Base-by-base conservation (phyloP, 2,797 vertebrate species). In the Zalophus californianus region DNA sequence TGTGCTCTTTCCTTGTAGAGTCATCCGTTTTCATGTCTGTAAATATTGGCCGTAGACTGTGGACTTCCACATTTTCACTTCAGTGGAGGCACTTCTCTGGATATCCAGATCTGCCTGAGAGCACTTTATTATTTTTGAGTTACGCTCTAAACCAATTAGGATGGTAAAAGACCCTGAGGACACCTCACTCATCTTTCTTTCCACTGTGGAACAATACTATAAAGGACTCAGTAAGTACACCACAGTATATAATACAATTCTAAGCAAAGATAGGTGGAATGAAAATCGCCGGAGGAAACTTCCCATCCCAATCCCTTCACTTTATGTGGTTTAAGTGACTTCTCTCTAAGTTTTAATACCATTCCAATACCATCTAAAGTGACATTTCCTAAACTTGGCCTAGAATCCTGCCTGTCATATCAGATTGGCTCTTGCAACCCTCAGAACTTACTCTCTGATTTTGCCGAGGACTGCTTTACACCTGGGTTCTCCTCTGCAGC, bases 391-490 rank as follows among this genome's bases (percentile, higher is more conserved):
- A 56, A 41, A 48, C n/a, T 91, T 95, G 87, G 79, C 84, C 85
- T 64, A 29, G 54, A 85, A 35, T 97, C 15, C 38, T 29, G 29
- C 35, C 52, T 84, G 58, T 72, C 83, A 82, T 73, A 56, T 77
- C 62, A 73, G 27, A 44, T 89, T 50, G 72, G 60, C 23, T 86
- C 54, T 27, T 70, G 54, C 66, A 54, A 35, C 25, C 77, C 86
- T 91, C 60, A 73, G 15, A 92, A 90, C 84, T 48, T 94, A 78
- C 52, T 78, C 87, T 89, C 78, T 58, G 60, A 54, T 82, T 94
- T 88, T 92, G 27, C 86, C 91, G 72, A 68, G 58, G 75, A 23
- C 7, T 7, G 23, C 18, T 48, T 44, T 60, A 80, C 85, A 93
- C 91, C 86, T 97, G 96, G 86, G 80, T 52, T 77, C 35, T 60